Conservation (phyloP, 1,140 invertebrate species). For the Orius laevigatus region DNA sequence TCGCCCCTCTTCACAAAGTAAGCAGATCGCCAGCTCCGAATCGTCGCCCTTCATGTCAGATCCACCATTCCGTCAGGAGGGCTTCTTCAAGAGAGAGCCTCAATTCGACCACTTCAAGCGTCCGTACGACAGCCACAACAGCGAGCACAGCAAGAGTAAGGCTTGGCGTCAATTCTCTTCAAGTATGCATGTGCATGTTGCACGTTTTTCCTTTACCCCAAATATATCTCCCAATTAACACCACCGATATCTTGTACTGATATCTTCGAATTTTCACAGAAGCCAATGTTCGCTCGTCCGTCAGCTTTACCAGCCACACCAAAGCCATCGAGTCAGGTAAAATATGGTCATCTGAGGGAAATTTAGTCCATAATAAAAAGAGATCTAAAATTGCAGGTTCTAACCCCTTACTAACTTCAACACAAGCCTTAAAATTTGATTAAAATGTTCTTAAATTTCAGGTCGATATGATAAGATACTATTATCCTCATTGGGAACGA, state of each 20-base stretch:
- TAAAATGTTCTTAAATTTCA: conserved; percentile 13
- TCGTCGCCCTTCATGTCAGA: conserved; percentile 36
- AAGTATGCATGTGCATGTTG: conserved; percentile 10
- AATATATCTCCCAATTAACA: not conserved
- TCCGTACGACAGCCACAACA: conserved; percentile 28
- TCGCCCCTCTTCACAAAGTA: conserved; percentile 79
- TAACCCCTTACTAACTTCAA: no score
- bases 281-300: conserved; percentile 1
- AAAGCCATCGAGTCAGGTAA: conserved; percentile 13
- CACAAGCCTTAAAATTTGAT: not conserved
- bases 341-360: not conserved
- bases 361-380: not conserved
- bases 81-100: conserved; percentile 69
- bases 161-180: conserved; percentile 33
- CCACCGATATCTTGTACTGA: not conserved
- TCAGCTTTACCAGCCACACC: not conserved
- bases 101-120: conserved; percentile 50
- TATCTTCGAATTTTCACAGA: conserved; percentile 3
- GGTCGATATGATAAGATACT: conserved; percentile 20
- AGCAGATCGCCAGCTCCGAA: conserved; percentile 59
- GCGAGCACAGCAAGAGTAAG: conserved; percentile 22
- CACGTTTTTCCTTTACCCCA: not conserved
- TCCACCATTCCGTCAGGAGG: conserved; percentile 47
- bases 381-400: no score
- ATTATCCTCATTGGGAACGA: conserved; percentile 21